Evolutionary conservation across 2,888 invertebrate species (phyloP).

Genomic region (Congeria kusceri): DNA sequence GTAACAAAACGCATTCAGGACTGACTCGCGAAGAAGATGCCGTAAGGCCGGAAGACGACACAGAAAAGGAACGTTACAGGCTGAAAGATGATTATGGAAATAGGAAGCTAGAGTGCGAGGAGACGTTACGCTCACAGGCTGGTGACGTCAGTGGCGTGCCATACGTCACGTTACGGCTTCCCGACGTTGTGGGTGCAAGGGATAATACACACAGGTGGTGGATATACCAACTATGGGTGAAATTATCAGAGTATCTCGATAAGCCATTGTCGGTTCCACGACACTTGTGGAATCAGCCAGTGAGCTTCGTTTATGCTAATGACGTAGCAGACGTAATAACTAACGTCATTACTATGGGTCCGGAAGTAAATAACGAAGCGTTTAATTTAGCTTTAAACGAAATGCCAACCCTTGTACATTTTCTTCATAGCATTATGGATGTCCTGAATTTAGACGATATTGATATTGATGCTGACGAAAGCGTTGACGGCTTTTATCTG

Average conservation of each 20-base stretch:
- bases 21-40: constrained; percentile 84
- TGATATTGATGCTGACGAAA: constrained; percentile 60
- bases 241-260: constrained; percentile 77
- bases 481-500: constrained; percentile 77
- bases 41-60: constrained; percentile 81
- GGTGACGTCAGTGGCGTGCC: constrained; percentile 75
- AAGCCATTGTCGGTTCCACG: constrained; percentile 81
- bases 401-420: constrained; percentile 80
- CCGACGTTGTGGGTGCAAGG: constrained; percentile 86
- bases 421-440: constrained; percentile 78
- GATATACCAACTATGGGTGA: constrained; percentile 86
- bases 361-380: constrained; percentile 76
- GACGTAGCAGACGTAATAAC: constrained; percentile 85
- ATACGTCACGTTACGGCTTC: constrained; percentile 85
- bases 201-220: constrained; percentile 86
- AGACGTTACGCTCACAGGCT: constrained; percentile 80
- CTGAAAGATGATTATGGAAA: constrained; percentile 85
- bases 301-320: constrained; percentile 85
- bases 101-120: constrained; percentile 85
- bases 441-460: constrained; percentile 54
- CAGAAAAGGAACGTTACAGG: constrained; percentile 75
- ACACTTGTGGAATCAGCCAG: constrained; percentile 75
- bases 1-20: constrained; percentile 74
- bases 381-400: constrained; percentile 85
- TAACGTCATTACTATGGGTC: constrained; percentile 63